Percentiles rank a stretch among this genome's conserved stretches.
These are phyloP conservation scores for Phymanthus crucifer DNA, from an alignment of 92 coral and sea anemone genomes.

Conservation along the genomic window DNA sequence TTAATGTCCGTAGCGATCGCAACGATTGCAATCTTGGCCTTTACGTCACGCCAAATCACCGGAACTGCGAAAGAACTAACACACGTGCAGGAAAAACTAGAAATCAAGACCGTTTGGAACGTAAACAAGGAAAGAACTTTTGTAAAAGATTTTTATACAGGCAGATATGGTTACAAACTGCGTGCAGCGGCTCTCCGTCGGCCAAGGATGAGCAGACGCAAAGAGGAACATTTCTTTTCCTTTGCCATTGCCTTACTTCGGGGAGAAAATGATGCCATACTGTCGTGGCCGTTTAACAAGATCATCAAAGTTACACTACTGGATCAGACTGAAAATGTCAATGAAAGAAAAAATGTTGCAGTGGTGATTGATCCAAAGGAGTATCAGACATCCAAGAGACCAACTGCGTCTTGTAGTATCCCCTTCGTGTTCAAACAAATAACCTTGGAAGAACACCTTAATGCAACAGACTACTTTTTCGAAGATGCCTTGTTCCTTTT, in stretches of 20 bases:
- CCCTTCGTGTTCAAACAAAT: background rate
- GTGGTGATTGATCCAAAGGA: conserved; percentile 14
- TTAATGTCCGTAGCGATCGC: background rate
- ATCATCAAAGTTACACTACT: conserved; percentile 21
- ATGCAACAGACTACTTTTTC: background rate
- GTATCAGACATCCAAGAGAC: conserved; percentile 1
- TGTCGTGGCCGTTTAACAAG: conserved; percentile 34
- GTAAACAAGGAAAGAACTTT: background rate
- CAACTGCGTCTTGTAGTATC: background rate
- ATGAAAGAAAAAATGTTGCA: conserved; percentile 11
- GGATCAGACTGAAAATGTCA: conserved; percentile 21
- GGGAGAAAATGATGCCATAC: conserved; percentile 29
- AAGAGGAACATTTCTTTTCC: conserved; percentile 20
- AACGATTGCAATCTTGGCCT: background rate
- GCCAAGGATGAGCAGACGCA: background rate
- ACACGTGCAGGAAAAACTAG: background rate
- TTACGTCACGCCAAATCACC: background rate
- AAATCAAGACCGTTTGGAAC: background rate
- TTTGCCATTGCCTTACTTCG: conserved; percentile 11
- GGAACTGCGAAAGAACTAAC: background rate
- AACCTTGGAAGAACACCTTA: background rate
- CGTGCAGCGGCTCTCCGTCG: background rate
- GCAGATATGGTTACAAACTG: conserved; percentile 26
- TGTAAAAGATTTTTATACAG: conserved; percentile 9
- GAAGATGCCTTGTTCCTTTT: background rate